Evolutionary conservation across 92 coral and sea anemone species (phyloP).

Genomic region (Zoanthus sociatus): DNA sequence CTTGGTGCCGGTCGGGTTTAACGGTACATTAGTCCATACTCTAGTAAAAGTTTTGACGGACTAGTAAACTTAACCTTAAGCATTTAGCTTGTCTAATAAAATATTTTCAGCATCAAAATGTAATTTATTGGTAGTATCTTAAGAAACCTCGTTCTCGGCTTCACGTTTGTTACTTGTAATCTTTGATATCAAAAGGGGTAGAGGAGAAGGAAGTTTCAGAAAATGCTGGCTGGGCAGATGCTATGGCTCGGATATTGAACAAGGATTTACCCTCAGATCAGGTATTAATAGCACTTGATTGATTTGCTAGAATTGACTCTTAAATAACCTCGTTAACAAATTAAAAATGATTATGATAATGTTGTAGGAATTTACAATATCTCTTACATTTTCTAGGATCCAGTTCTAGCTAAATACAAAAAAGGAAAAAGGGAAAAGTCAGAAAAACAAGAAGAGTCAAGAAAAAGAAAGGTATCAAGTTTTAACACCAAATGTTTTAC

Average conservation of each 20-base stretch:
- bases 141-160: background rate
- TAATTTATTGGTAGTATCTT: background rate
- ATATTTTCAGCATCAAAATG: too few relatives aligned
- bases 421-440: constrained; percentile 77
- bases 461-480: constrained; percentile 58
- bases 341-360: too few relatives aligned
- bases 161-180: background rate
- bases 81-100: too few relatives aligned
- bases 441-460: constrained; percentile 74
- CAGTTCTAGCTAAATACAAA: constrained; percentile 84
- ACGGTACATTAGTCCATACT: too few relatives aligned
- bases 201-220: constrained; percentile 31
- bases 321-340: too few relatives aligned
- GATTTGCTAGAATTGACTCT: too few relatives aligned
- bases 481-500: background rate
- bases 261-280: constrained; percentile 79
- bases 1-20: background rate
- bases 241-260: constrained; percentile 87
- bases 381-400: constrained; percentile 62
- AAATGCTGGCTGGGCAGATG: constrained; percentile 95
- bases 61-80: too few relatives aligned
- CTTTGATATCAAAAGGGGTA: background rate
- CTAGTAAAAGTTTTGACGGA: too few relatives aligned
- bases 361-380: too few relatives aligned
- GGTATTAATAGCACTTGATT: constrained; percentile 46